A percentile compares a stretch with the other conserved stretches of the same genome.
These are phyloP conservation scores for Oikopleura vanhoeffeni DNA, from an alignment of 23 tunicate genomes.

Conservation along the genomic window DNA sequence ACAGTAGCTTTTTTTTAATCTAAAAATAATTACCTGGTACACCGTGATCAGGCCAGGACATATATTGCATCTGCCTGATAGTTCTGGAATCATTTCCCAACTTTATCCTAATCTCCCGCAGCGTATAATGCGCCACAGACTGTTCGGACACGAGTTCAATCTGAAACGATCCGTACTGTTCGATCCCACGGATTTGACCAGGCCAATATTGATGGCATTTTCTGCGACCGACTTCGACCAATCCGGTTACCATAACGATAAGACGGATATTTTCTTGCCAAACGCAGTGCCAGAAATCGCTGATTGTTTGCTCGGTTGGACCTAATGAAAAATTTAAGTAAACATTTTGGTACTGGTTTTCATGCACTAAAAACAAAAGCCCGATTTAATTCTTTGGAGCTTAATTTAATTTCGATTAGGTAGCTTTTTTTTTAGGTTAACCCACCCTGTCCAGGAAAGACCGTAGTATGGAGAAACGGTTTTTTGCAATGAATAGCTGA, in stretches of 20 bases:
- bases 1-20: too few relatives aligned
- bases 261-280: constrained; percentile 76
- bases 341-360: too few relatives aligned
- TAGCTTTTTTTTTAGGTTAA: too few relatives aligned
- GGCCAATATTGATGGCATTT: constrained; percentile 96
- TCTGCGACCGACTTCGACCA: constrained; percentile 56
- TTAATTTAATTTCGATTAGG: too few relatives aligned
- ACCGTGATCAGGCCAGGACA: constrained; percentile 93
- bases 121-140: constrained; percentile 26
- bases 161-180: constrained; percentile 29
- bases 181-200: constrained; percentile 26
- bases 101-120: constrained; percentile 44
- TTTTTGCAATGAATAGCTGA: too few relatives aligned
- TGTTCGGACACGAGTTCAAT: constrained; percentile 36
- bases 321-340: too few relatives aligned
- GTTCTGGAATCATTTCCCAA: constrained; percentile 54
- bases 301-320: constrained; percentile 39
- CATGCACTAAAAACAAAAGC: too few relatives aligned
- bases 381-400: too few relatives aligned
- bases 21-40: too few relatives aligned
- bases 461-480: too few relatives aligned
- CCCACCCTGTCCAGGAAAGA: too few relatives aligned
- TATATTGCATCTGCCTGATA: constrained; percentile 64
- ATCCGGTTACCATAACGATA: constrained; percentile 67
- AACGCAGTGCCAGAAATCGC: constrained; percentile 80